phyloP scores from a whole-genome alignment of 2,113 vertebrate species.

The Nothocercus julius region DNA sequence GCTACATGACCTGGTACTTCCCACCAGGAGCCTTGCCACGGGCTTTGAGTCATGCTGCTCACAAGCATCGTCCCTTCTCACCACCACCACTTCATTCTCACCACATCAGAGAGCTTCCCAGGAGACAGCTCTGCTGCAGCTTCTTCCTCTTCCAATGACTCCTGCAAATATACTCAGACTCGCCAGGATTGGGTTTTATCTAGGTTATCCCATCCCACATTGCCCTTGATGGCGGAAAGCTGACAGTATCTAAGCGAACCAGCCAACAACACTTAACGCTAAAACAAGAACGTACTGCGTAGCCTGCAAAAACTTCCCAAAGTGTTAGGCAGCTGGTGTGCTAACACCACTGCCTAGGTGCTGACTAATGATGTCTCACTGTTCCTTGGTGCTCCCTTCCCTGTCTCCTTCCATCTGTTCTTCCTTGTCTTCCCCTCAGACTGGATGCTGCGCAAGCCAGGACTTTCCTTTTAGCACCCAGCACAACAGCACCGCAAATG shows the following conservation, averaged over 20 bases:
- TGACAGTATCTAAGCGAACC: neutral
- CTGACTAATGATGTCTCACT: slow-evolving; percentile 47
- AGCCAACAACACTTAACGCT: neutral
- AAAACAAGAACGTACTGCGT: neutral
- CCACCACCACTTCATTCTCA: fast-evolving
- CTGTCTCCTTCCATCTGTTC: slow-evolving; percentile 38
- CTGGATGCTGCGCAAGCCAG: neutral
- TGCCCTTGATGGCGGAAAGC: neutral
- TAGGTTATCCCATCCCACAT: neutral
- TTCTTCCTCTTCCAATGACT: neutral
- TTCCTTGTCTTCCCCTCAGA: neutral
- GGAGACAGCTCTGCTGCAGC: neutral
- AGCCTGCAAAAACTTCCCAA: slow-evolving; percentile 24
- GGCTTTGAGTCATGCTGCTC: neutral
- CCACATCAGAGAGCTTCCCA: fast-evolving
- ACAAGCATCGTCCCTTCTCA: neutral
- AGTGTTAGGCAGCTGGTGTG: slow-evolving; percentile 17
- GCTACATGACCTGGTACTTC: neutral
- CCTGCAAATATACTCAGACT: fast-evolving
- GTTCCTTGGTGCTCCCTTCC: neutral
- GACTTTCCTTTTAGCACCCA: neutral
- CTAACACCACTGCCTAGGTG: neutral
- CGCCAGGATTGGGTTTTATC: neutral
- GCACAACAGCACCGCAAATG: neutral
- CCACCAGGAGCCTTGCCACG: neutral